Base-by-base conservation (phyloP, 1,140 invertebrate genomes). In the Megalopta genalis region DNA sequence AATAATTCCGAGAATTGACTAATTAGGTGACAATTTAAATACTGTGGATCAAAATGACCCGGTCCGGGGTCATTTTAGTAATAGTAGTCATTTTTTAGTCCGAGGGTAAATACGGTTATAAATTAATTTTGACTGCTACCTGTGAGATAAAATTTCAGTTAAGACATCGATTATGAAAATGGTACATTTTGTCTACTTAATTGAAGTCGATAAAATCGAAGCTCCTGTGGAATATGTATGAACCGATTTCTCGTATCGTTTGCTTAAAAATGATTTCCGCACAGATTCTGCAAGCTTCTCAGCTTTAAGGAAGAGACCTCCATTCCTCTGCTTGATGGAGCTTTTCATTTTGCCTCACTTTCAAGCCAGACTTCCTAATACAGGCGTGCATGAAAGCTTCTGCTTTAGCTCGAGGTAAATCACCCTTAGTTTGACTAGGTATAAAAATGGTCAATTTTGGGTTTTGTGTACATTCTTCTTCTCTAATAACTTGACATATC, bases 281-380 rank as follows among this genome's bases (percentile, higher is more conserved):
- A 46, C 39, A 73, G 42, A 64, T 73, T 23, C 25, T n/a, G 9
- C 60, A 42, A 46, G 16, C 71, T 73, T 64, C 71, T 37, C 60
- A 16, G 3, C 39, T 73, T 63, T 73, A 52, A 65, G 21, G 46
- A 74, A 66, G 62, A 54, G 32, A 39, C 18, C 42, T 32, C 0
- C 66, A 27, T 57, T 46, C 67, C 67, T 67, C 39, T 21, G 18
- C 23, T 66, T 16, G 42, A 63, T 75, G 62, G 42, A 16, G 32
- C 54, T 18, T 67, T 67, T 75, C n/a, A 66, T 54, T 75, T 75
- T 75, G 6, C n/a, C 32, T 75, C 46, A 66, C 72, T 66, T 75
- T 75, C 72, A 75, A 39, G 21, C 32, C 49, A 57, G 46, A 59
- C 63, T 52, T 64, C 27, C 25, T 37, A 57, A 21, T 67, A 18